Percentiles rank a stretch among this genome's conserved stretches.
Conservation (phyloP, 2,113 vertebrate species). For the Anguilla japonica region DNA sequence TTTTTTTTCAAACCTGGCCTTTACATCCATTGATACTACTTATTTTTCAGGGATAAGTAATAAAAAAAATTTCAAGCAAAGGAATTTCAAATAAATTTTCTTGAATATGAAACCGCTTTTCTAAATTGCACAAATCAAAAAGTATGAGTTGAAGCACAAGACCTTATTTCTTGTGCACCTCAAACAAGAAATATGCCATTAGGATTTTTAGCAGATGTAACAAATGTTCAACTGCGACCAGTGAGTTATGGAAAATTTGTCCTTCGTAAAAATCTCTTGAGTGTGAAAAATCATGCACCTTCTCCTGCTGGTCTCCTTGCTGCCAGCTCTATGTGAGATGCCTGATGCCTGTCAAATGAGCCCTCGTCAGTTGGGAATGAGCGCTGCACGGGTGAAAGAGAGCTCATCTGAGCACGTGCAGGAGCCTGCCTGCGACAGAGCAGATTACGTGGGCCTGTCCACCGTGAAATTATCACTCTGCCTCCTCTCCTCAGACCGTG, state of each 20-base stretch:
- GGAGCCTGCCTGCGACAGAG: background rate
- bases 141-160: background rate
- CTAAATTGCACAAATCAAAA: background rate
- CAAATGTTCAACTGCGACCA: too few species aligned
- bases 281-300: background rate
- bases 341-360: background rate
- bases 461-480: background rate
- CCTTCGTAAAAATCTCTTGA: background rate
- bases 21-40: background rate
- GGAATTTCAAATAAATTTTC: background rate
- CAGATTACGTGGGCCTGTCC: background rate
- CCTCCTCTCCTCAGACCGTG: background rate
- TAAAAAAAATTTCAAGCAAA: background rate
- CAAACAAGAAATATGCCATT: background rate
- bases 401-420: background rate
- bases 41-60: background rate
- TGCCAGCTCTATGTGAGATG: background rate
- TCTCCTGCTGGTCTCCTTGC: background rate
- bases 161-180: background rate
- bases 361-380: background rate
- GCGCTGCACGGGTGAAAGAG: background rate
- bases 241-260: background rate
- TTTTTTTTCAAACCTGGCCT: background rate
- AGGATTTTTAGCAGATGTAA: background rate
- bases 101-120: background rate